Percentiles rank a stretch among this genome's conserved stretches.
Evolutionary conservation across 2,888 invertebrate species (phyloP).

Genomic region (Hydrotaea diabolus): DNA sequence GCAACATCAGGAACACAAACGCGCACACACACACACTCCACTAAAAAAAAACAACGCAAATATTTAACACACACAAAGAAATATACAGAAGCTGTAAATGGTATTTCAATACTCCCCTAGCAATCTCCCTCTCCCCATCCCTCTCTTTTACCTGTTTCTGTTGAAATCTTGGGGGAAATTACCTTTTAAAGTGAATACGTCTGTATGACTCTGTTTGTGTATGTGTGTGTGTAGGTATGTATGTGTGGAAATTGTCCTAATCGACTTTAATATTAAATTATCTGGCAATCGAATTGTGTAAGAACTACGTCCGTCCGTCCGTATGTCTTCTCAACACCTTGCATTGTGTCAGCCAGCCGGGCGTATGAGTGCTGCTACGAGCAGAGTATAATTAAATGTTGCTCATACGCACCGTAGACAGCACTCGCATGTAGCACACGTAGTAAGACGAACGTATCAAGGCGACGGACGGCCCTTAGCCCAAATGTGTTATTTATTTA

Average conservation of each 20-base stretch:
- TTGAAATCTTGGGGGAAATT: conserved; percentile 3
- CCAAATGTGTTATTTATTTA: too few relatives aligned
- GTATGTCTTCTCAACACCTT: background rate
- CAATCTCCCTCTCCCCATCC: background rate
- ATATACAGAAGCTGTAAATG: background rate
- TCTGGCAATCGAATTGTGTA: background rate
- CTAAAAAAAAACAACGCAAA: background rate
- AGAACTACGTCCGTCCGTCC: background rate
- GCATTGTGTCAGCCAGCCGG: background rate
- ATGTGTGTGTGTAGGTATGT: background rate
- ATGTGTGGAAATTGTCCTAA: background rate
- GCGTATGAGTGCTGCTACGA: background rate
- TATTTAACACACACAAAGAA: background rate
- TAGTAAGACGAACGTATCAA: too few relatives aligned
- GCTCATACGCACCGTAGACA: background rate
- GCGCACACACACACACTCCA: too few relatives aligned
- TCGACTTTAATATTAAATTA: conserved; percentile 15
- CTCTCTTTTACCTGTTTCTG: background rate
- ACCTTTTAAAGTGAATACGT: too few relatives aligned
- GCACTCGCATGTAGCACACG: too few relatives aligned
- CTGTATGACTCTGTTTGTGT: background rate
- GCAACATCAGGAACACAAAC: conserved; percentile 4
- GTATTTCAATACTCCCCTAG: background rate
- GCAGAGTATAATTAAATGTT: background rate
- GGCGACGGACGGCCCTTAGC: too few relatives aligned